A percentile compares a stretch with the other conserved stretches of the same genome.
phyloP scores from a whole-genome alignment of 2,888 invertebrate species.

The Hyposoter didymator region DNA sequence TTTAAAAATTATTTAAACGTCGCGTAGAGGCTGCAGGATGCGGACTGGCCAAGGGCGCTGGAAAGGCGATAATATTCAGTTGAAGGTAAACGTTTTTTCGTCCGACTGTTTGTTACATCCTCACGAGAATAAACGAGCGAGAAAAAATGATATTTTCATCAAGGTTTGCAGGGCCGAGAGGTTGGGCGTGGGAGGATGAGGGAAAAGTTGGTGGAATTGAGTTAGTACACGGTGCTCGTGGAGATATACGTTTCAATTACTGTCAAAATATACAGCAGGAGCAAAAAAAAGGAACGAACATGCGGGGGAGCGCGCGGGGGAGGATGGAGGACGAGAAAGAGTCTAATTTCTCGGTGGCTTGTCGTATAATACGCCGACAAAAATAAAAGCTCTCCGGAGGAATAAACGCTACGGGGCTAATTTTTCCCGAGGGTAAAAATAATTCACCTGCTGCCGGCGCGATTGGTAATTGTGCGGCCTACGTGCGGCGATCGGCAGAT shows the following conservation, averaged over 20 bases:
- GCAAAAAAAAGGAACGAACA: neutral
- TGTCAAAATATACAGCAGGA: slow-evolving; percentile 33
- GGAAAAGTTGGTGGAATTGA: slow-evolving; percentile 42
- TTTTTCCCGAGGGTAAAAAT: slow-evolving; percentile 9
- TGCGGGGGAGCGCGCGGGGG: neutral
- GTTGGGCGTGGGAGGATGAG: slow-evolving; percentile 9
- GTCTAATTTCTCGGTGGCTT: neutral
- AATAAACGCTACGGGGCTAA: neutral
- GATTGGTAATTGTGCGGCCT: neutral
- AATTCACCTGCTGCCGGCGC: neutral
- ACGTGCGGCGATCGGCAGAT: slow-evolving; percentile 11
- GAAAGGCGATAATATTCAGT: slow-evolving; percentile 30
- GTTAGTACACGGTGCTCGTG: slow-evolving; percentile 7
- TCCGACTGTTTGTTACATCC: slow-evolving; percentile 6
- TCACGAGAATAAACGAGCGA: slow-evolving; percentile 9
- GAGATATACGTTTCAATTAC: slow-evolving; percentile 62
- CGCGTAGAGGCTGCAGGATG: neutral
- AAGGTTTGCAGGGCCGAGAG: neutral
- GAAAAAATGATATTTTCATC: slow-evolving; percentile 23
- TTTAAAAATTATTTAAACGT: slow-evolving; percentile 15
- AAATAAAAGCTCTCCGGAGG: slow-evolving; percentile 11
- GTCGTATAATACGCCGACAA: neutral
- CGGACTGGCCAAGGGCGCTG: neutral
- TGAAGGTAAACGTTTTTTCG: slow-evolving; percentile 31
- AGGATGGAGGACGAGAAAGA: neutral